Conservation (phyloP, 2,888 invertebrate genomes). For the Eupithecia dodoneata region DNA sequence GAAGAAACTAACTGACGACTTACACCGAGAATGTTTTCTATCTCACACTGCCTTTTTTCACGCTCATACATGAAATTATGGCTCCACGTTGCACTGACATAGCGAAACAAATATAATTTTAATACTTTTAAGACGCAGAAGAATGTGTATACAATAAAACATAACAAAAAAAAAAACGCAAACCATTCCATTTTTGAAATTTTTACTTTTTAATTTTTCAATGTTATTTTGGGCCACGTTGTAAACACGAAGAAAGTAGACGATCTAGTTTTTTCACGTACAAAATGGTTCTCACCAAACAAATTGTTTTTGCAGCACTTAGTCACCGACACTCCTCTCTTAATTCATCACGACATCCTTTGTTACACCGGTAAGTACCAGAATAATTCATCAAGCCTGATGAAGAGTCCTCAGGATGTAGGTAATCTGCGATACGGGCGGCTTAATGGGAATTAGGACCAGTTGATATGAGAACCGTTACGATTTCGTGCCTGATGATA, state of each 20-base stretch:
- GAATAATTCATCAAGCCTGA: slow-evolving; percentile 45
- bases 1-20: too few species aligned
- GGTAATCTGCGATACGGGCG: slow-evolving; percentile 77
- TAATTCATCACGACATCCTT: slow-evolving; percentile 43
- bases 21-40: too few species aligned
- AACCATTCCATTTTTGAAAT: too few species aligned
- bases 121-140: too few species aligned
- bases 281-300: background rate
- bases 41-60: too few species aligned
- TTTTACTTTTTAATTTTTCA: too few species aligned
- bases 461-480: slow-evolving; percentile 37
- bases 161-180: too few species aligned
- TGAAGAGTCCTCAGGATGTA: slow-evolving; percentile 62
- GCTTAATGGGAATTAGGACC: slow-evolving; percentile 69
- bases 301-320: slow-evolving; percentile 7
- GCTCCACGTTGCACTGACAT: too few species aligned
- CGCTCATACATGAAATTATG: too few species aligned
- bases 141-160: too few species aligned
- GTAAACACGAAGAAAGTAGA: background rate
- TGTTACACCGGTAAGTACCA: slow-evolving; percentile 38
- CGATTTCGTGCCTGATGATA: background rate
- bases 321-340: slow-evolving; percentile 11
- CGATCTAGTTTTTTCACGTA: background rate
- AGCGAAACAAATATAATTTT: too few species aligned
- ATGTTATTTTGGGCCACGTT: too few species aligned